Evolutionary conservation across 2,888 invertebrate species (phyloP), one percentile per base, ranked within the genome.

Genomic region (Hypselothyrea guttata): DNA sequence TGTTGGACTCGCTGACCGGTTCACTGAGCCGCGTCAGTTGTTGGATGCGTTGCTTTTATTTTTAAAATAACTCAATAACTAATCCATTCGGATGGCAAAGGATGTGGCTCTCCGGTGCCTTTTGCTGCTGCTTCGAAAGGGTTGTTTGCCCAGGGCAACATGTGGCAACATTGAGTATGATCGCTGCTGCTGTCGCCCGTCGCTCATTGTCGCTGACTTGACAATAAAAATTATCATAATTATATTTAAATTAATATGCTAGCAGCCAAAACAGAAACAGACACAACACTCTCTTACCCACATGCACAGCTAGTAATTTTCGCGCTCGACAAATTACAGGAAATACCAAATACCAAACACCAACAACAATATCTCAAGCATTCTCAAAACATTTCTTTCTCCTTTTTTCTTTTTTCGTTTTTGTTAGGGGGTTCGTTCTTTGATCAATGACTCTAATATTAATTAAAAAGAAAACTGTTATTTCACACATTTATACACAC

Each of bases 171-270:
- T n/a, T n/a, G n/a, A n/a, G 44, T 35, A 47, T 47, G 47, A 27
- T 16, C 41, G 11, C 28, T 7, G 15, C 8, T 18, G n/a, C n/a
- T n/a, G n/a, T n/a, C n/a, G n/a, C n/a, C n/a, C n/a, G 18, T 11
- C 38, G 22, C 28, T 16, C 37, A n/a, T 22, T 40, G n/a, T 42
- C 58, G 41, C 62, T 63, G 63, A 59, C 78, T 77, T 82, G 82
- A 81, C 84, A 81, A 79, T 81, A 75, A 79, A 81, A 81, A 81
- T 81, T 72, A 81, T 79, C 84, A 81, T 81, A 81, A 81, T 81
- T 81, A 83, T 81, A 81, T 81, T 81, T 79, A 79, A 83, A 81
- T 81, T 81, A 81, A 81, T 81, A 81, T 81, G 81, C 83, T 78
- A 63, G 78, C 52, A 52, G 54, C 38, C 38, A 7, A 45, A 40